Evolutionary conservation across 1,140 invertebrate genomes (phyloP).

Genomic region (Zophobas atratus): DNA sequence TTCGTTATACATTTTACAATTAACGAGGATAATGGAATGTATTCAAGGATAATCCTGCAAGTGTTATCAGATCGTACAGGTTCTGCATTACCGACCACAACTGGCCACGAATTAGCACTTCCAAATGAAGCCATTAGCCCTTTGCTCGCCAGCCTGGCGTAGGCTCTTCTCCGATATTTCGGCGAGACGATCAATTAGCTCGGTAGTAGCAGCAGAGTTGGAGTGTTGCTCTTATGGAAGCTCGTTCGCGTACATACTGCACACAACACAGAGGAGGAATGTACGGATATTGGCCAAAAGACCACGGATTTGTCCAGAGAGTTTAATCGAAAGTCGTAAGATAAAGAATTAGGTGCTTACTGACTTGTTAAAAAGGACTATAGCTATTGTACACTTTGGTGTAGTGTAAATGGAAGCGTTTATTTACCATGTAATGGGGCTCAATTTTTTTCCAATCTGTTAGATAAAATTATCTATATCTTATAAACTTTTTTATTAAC

Average conservation of each 20-base stretch:
- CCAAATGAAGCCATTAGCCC: conserved; percentile 44
- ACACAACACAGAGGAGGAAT: conserved; percentile 28
- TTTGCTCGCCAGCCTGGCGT: conserved; percentile 28
- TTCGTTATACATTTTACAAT: conserved; percentile 35
- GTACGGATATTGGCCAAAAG: conserved; percentile 40
- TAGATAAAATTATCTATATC: no score
- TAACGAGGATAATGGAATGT: conserved; percentile 35
- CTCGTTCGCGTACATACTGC: conserved; percentile 1
- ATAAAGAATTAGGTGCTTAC: conserved; percentile 25
- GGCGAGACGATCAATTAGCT: conserved; percentile 43
- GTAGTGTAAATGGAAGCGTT: neutral
- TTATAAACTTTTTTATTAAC: no score
- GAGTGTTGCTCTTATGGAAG: conserved; percentile 38
- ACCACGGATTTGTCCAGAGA: conserved; percentile 30
- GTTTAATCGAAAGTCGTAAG: conserved; percentile 17
- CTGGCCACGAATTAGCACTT: conserved; percentile 47
- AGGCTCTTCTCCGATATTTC: conserved; percentile 39
- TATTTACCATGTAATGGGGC: neutral
- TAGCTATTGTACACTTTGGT: neutral
- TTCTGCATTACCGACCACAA: conserved; percentile 46
- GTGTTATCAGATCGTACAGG: conserved; percentile 41
- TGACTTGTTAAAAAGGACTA: conserved; percentile 16
- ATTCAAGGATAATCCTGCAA: conserved; percentile 35
- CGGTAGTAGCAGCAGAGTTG: conserved; percentile 14
- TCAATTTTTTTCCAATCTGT: no score